These are phyloP conservation scores for Ceratosolen fusciceps DNA, from an alignment of 1,140 invertebrate genomes.

Conservation along the genomic window DNA sequence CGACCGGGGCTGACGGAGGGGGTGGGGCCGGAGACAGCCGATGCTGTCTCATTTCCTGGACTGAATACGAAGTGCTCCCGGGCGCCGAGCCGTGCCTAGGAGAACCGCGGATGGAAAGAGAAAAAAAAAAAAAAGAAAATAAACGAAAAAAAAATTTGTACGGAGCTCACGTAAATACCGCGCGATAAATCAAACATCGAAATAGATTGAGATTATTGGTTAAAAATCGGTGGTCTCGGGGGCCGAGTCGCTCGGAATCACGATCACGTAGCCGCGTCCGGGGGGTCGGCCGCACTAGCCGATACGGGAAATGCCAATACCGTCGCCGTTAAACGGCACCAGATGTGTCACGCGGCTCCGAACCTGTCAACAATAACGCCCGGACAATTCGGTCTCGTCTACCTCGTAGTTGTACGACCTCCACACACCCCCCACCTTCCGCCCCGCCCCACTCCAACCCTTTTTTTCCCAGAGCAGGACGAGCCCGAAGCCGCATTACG, in stretches of 20 bases:
- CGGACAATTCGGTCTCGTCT: not conserved
- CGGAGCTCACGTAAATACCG: constrained; percentile 12
- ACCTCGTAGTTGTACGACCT: too few relatives aligned
- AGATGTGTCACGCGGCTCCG: not conserved
- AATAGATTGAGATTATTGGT: constrained; percentile 26
- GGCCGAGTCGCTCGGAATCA: constrained; percentile 1
- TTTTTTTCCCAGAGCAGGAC: too few relatives aligned
- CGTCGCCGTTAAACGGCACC: not conserved
- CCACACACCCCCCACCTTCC: too few relatives aligned
- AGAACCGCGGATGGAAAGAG: too few relatives aligned
- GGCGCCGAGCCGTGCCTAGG: too few relatives aligned
- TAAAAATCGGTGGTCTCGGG: constrained; percentile 16
- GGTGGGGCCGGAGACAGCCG: too few relatives aligned
- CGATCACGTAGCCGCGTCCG: constrained; percentile 10
- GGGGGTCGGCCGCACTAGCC: not conserved
- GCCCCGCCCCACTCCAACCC: too few relatives aligned
- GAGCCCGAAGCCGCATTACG: too few relatives aligned
- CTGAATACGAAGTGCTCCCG: too few relatives aligned
- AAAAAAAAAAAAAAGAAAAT: too few relatives aligned
- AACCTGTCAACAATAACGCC: not conserved
- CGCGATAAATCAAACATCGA: constrained; percentile 33
- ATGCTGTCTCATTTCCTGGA: too few relatives aligned
- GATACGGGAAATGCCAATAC: constrained; percentile 23
- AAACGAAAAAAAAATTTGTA: constrained; percentile 14
- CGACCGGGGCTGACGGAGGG: too few relatives aligned